These are phyloP conservation scores for Caenorhabditis sp. DNA, from an alignment of 2,888 invertebrate species.

Conservation along the genomic window DNA sequence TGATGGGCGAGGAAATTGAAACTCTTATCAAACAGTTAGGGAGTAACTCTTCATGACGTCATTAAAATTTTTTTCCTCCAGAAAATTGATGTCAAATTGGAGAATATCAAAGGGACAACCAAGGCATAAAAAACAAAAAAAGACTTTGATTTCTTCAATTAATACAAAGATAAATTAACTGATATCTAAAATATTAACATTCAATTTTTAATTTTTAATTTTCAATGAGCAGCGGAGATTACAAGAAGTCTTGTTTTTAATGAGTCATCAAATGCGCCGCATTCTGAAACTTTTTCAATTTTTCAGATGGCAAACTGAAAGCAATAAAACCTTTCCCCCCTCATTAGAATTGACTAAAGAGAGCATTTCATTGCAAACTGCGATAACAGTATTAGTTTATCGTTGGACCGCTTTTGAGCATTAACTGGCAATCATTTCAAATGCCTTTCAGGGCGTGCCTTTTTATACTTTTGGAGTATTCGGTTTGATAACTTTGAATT, in stretches of 20 bases:
- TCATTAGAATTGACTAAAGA: conserved; percentile 37
- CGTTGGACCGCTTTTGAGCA: conserved; percentile 45
- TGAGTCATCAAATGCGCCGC: too few species aligned
- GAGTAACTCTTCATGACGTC: conserved; percentile 25
- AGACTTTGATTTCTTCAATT: too few species aligned
- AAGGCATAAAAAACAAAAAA: background rate
- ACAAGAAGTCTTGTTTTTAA: too few species aligned
- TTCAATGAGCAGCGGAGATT: too few species aligned
- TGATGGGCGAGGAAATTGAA: conserved; percentile 6
- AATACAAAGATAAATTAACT: too few species aligned
- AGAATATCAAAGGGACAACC: background rate
- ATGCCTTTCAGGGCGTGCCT: conserved; percentile 60
- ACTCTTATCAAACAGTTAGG: conserved; percentile 14
- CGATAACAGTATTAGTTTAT: conserved; percentile 55
- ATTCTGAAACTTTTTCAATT: conserved; percentile 4
- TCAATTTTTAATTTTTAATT: too few species aligned
- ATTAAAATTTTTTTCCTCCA: too few species aligned
- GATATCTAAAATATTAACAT: too few species aligned
- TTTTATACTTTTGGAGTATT: conserved; percentile 54
- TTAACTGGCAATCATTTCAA: conserved; percentile 53
- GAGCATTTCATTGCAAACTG: conserved; percentile 56
- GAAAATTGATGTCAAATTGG: too few species aligned
- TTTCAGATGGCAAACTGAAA: conserved; percentile 16
- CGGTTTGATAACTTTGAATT: conserved; percentile 34
- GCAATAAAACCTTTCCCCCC: conserved; percentile 39